Evolutionary conservation across 2,888 invertebrate species (phyloP), one percentile per base, ranked within the genome.

Genomic region (Abrostola tripartita): DNA sequence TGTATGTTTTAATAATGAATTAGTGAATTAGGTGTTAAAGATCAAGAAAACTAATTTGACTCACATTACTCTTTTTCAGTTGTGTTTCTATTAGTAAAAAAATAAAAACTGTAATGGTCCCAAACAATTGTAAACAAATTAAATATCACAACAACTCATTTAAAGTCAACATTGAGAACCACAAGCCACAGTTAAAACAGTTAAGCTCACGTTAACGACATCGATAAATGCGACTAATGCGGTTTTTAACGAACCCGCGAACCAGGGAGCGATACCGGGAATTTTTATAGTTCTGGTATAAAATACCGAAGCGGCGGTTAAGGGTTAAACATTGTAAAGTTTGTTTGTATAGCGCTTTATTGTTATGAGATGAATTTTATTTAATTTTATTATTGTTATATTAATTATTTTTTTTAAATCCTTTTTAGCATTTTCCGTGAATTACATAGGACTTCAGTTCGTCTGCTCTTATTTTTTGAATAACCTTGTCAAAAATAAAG

Each of bases 151-250:
- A 14, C 14, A 10, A n/a, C n/a, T 5, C 5, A 44, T 24, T 47
- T 47, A 24, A 14, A 24, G 14, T 47, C 41, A 1, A 81, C 68
- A 67, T 86, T 86, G 79, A 81, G 81, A 86, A 83, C 53, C 87
- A 60, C 71, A 68, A 73, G 35, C 41, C 61, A 64, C 66, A 80
- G 78, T 79, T 86, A 83, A 84, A 89, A 88, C 88, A 81, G 85
- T 87, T 85, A 86, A 88, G 82, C 88, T 86, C 82, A 74, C 86
- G 84, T 84, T 89, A 89, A 89, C 86, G 88, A 86, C 83, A 81
- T 83, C 90, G 87, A 88, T 89, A 90, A 90, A 90, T 82, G 86
- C 88, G 84, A 85, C 87, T 88, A 89, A 89, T 88, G 88, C 83
- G 81, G 79, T 88, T 90, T 89, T 88, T 90, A 91, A 88, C 88